Percentiles rank a stretch among this genome's conserved stretches.
phyloP scores from a whole-genome alignment of 2,888 invertebrate species.

The Epiblema foenella region DNA sequence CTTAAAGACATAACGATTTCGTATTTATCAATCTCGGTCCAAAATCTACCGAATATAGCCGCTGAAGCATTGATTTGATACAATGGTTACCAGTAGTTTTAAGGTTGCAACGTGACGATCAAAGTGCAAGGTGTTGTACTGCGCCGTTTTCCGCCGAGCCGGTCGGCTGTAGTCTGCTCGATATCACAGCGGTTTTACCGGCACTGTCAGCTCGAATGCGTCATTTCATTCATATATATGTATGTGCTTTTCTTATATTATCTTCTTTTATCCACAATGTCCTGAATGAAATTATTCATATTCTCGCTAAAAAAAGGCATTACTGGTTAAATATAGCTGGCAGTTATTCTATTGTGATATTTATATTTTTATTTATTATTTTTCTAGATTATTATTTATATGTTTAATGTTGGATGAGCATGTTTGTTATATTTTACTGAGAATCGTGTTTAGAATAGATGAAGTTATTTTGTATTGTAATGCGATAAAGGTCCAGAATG shows the following conservation, averaged over 20 bases:
- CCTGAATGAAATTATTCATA: conserved; percentile 33
- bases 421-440: conserved; percentile 72
- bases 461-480: conserved; percentile 50
- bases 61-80: conserved; percentile 61
- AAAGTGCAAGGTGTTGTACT: conserved; percentile 52
- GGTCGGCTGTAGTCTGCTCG: conserved; percentile 53
- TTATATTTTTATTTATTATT: conserved; percentile 82
- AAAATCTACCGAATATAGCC: conserved; percentile 46
- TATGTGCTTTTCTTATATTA: conserved; percentile 29
- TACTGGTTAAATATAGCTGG: conserved; percentile 63
- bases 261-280: conserved; percentile 39
- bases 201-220: conserved; percentile 67
- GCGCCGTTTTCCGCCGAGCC: conserved; percentile 46
- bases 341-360: conserved; percentile 84
- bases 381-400: conserved; percentile 79
- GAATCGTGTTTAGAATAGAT: conserved; percentile 62
- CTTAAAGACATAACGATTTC: conserved; percentile 9
- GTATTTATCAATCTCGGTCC: conserved; percentile 20
- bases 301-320: conserved; percentile 42
- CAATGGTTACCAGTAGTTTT: conserved; percentile 81
- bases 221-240: conserved; percentile 44
- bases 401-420: conserved; percentile 69
- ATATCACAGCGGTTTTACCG: conserved; percentile 81
- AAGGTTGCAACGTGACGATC: conserved; percentile 69
- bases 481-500: conserved; percentile 73